phyloP scores from a whole-genome alignment of 2,113 vertebrate genomes.

The Parotia lawesii region DNA sequence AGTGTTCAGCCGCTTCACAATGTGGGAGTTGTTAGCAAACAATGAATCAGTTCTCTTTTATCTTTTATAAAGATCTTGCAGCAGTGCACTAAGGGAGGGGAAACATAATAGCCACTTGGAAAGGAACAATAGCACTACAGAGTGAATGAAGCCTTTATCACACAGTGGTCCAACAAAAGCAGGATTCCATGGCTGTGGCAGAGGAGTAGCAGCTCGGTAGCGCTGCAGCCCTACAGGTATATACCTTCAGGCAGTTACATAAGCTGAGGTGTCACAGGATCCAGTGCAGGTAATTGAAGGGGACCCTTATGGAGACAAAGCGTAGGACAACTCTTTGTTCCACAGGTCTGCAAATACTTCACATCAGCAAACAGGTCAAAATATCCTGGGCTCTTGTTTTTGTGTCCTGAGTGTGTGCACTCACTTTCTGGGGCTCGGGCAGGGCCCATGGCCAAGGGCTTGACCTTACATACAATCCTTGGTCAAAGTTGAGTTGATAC shows the following conservation, averaged over 20 bases:
- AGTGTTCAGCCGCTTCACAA: background rate
- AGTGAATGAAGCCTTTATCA: background rate
- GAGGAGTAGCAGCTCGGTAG: background rate
- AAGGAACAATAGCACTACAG: slow-evolving; percentile 27
- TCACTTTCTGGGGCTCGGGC: rapidly evolving
- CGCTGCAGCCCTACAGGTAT: background rate
- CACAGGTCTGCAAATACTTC: background rate
- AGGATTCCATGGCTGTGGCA: background rate
- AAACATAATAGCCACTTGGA: slow-evolving; percentile 35
- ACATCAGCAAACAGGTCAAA: background rate
- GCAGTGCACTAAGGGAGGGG: background rate
- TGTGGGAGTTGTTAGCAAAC: background rate
- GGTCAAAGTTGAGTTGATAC: background rate
- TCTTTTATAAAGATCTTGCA: background rate
- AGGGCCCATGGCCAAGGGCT: background rate
- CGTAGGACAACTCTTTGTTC: background rate
- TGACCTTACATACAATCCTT: background rate
- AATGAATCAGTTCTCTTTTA: slow-evolving; percentile 21
- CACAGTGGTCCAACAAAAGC: background rate
- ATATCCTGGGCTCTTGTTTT: background rate
- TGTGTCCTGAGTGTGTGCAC: background rate
- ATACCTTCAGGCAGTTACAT: background rate
- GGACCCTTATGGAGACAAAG: background rate
- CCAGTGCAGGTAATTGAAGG: background rate
- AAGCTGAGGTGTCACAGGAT: background rate